Conservation (phyloP, 2,797 vertebrate genomes). For the Danio kyathit region DNA sequence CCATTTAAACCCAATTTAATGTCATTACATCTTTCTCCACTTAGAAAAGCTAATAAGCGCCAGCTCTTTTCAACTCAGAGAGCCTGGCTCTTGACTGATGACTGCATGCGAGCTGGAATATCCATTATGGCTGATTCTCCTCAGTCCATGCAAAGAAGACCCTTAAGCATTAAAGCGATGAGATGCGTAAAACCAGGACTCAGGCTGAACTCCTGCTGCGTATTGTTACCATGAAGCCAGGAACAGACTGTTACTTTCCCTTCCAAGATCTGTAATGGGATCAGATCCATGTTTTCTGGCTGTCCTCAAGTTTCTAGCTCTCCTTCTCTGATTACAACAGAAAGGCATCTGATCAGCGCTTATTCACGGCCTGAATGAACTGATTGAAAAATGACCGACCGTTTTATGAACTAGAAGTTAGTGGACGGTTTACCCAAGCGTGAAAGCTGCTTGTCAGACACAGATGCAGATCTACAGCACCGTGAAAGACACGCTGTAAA, state of each 20-base stretch:
- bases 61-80: constrained; percentile 19
- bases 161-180: background rate
- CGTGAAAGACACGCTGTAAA: background rate
- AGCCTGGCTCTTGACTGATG: constrained; percentile 13
- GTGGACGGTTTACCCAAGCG: constrained; percentile 11
- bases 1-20: constrained; percentile 7
- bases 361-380: background rate
- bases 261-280: constrained; percentile 11
- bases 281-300: constrained; percentile 13
- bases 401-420: constrained; percentile 11
- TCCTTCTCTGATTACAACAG: background rate
- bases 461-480: background rate
- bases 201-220: constrained; percentile 6
- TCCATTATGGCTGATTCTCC: constrained; percentile 20
- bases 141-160: background rate
- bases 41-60: constrained; percentile 1
- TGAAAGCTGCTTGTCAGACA: constrained; percentile 27
- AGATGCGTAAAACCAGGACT: constrained; percentile 18
- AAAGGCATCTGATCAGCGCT: constrained; percentile 15
- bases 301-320: background rate
- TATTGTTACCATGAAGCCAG: constrained; percentile 15
- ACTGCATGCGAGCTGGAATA: constrained; percentile 10
- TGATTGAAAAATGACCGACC: constrained; percentile 7
- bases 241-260: constrained; percentile 32
- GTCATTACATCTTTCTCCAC: background rate